These are phyloP conservation scores for Himalopsyche anomala DNA, from an alignment of 2,888 invertebrate species.

Conservation along the genomic window DNA sequence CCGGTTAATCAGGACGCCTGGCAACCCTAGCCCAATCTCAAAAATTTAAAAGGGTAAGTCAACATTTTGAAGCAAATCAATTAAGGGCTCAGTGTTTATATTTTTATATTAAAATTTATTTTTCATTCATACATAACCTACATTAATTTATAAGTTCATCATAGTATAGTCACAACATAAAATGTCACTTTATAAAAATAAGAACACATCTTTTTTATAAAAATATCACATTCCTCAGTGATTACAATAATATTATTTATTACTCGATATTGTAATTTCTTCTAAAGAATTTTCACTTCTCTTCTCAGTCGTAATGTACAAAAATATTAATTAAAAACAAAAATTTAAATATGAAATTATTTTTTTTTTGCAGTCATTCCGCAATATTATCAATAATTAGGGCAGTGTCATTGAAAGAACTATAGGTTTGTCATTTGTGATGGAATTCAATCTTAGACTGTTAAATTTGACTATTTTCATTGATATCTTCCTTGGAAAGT, in stretches of 20 bases:
- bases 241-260: conserved; percentile 29
- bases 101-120: conserved; percentile 1
- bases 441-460: background rate
- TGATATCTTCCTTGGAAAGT: conserved; percentile 72
- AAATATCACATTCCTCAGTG: conserved; percentile 38
- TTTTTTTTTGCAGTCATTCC: background rate
- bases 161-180: conserved; percentile 14
- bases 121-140: background rate
- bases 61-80: background rate
- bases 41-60: too few relatives aligned
- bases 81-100: background rate
- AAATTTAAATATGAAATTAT: conserved; percentile 25
- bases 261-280: conserved; percentile 29
- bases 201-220: conserved; percentile 39
- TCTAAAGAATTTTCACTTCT: background rate
- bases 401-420: conserved; percentile 23
- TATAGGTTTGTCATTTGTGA: background rate
- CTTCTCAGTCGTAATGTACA: conserved; percentile 40
- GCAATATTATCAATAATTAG: conserved; percentile 15
- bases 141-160: conserved; percentile 8
- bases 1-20: too few relatives aligned
- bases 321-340: conserved; percentile 17
- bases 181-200: conserved; percentile 27
- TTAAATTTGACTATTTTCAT: conserved; percentile 36
- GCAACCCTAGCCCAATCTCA: too few relatives aligned